Percentiles rank a stretch among this genome's conserved stretches.
Conservation (phyloP, 1,140 invertebrate species). For the Macrotrachela quadricornifera region DNA sequence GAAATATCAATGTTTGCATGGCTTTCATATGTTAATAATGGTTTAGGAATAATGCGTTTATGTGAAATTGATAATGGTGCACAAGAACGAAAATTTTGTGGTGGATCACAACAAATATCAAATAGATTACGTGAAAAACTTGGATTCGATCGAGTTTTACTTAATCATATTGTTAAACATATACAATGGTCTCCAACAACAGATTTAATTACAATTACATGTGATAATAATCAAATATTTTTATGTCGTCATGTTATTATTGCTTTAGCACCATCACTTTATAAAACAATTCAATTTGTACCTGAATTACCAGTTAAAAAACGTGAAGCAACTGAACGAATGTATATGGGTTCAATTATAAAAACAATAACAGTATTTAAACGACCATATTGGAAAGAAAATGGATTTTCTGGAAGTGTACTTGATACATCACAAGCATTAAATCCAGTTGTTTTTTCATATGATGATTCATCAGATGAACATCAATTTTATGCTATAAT, state of each 20-base stretch:
- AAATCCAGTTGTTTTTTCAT: constrained; percentile 12
- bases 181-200: constrained; percentile 9
- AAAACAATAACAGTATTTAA: constrained; percentile 29
- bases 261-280: constrained; percentile 10
- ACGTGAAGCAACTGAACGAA: constrained; percentile 18
- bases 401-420: constrained; percentile 27
- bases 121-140: constrained; percentile 15
- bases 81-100: constrained; percentile 10
- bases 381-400: constrained; percentile 29
- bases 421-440: constrained; percentile 15
- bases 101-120: constrained; percentile 30
- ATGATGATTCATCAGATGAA: constrained; percentile 25
- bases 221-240: not conserved
- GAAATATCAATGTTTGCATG: constrained; percentile 29
- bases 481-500: constrained; percentile 25
- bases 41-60: constrained; percentile 20
- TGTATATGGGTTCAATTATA: constrained; percentile 23
- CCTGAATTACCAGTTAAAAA: constrained; percentile 21
- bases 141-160: constrained; percentile 16
- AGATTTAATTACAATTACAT: not conserved
- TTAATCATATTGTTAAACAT: constrained; percentile 19
- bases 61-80: constrained; percentile 11
- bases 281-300: constrained; percentile 20
- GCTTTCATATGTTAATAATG: constrained; percentile 23
- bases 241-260: constrained; percentile 1